Conservation (phyloP, 2,113 vertebrate species). For the Hemiscyllium ocellatum region DNA sequence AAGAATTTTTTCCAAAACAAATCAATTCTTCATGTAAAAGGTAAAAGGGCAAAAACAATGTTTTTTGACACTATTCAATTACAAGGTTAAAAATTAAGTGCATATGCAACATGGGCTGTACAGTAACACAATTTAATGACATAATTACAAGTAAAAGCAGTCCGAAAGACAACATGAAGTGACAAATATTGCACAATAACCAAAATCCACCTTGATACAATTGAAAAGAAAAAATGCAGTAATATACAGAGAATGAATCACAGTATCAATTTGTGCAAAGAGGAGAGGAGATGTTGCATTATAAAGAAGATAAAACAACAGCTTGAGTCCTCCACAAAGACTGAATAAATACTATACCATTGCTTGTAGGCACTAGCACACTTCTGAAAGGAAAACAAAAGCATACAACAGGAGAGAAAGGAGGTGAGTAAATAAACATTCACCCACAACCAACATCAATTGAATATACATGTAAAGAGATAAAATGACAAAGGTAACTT, state of each 20-base stretch:
- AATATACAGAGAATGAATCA: background rate
- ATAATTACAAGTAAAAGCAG: background rate
- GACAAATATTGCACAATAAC: background rate
- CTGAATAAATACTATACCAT: background rate
- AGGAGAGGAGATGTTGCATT: background rate
- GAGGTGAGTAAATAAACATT: background rate
- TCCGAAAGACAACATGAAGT: background rate
- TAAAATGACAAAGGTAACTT: background rate
- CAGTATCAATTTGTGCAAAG: background rate
- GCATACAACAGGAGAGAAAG: background rate
- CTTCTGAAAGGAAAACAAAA: background rate
- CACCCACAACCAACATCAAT: background rate
- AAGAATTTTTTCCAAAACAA: background rate
- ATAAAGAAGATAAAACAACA: background rate
- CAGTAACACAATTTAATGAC: background rate
- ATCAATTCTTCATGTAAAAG: background rate
- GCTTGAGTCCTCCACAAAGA: background rate
- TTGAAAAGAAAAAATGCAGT: background rate
- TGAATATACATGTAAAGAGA: slow-evolving; percentile 1
- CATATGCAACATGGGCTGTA: background rate
- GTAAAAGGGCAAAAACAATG: background rate
- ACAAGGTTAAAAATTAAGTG: background rate
- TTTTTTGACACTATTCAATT: background rate
- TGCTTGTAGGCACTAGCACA: background rate
- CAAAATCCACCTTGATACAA: background rate